Conservation (phyloP, 2,888 invertebrate species). For the Lacanobia oleracea region DNA sequence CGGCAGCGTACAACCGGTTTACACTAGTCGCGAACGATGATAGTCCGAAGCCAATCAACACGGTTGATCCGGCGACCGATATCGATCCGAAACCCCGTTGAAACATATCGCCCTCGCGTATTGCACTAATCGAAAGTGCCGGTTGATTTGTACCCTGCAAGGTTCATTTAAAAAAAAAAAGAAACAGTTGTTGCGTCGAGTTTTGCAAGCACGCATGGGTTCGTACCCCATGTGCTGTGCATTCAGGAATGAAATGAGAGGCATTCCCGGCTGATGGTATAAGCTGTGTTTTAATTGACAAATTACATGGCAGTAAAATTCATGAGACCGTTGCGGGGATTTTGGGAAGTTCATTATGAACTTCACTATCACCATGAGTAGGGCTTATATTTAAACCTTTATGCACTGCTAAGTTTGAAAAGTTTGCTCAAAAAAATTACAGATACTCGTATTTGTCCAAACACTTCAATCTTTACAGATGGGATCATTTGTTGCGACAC, state of each 20-base stretch:
- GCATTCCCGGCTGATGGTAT: slow-evolving; percentile 38
- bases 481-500: slow-evolving; percentile 43
- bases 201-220: slow-evolving; percentile 32
- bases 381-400: too few species aligned
- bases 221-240: slow-evolving; percentile 18
- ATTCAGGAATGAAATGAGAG: slow-evolving; percentile 48
- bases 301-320: slow-evolving; percentile 35
- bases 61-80: slow-evolving; percentile 72
- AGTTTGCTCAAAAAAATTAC: background rate
- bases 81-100: slow-evolving; percentile 62
- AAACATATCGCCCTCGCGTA: slow-evolving; percentile 57
- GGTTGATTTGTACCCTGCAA: slow-evolving; percentile 58
- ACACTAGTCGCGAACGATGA: slow-evolving; percentile 64
- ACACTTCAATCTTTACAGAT: slow-evolving; percentile 16
- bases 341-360: slow-evolving; percentile 15
- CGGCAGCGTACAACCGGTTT: slow-evolving; percentile 60
- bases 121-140: slow-evolving; percentile 63
- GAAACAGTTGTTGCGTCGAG: slow-evolving; percentile 16
- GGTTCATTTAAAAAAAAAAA: slow-evolving; percentile 34
- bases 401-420: background rate
- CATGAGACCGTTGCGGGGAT: slow-evolving; percentile 15
- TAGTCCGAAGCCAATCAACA: slow-evolving; percentile 79
- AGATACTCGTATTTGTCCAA: background rate
- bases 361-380: too few species aligned
- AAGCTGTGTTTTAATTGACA: slow-evolving; percentile 47